phyloP scores from a whole-genome alignment of 2,888 invertebrate species.

The Euclidia mi region DNA sequence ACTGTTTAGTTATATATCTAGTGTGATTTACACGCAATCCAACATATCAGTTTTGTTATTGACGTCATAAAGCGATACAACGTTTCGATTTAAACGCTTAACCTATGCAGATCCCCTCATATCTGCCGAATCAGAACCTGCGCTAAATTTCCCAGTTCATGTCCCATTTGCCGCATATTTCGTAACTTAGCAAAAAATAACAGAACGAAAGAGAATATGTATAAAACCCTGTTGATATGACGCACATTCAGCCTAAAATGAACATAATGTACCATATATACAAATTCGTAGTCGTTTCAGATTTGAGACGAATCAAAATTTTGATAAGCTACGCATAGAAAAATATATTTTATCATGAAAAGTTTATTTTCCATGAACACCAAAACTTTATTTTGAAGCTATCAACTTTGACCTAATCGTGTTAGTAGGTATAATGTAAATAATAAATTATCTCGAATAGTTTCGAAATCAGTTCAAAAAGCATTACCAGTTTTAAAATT shows the following conservation, averaged over 20 bases:
- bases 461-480: no score
- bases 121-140: constrained; percentile 38
- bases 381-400: no score
- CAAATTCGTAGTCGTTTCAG: constrained; percentile 32
- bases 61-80: constrained; percentile 15
- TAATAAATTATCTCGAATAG: no score
- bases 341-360: no score
- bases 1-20: no score
- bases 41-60: not conserved
- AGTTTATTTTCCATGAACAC: no score
- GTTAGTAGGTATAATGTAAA: no score
- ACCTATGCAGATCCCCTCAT: constrained; percentile 40
- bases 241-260: constrained; percentile 34
- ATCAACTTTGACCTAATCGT: no score
- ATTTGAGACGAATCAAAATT: constrained; percentile 19
- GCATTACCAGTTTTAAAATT: no score
- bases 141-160: constrained; percentile 57
- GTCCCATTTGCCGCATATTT: constrained; percentile 60
- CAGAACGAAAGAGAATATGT: constrained; percentile 46
- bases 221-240: constrained; percentile 57
- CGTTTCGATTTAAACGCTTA: constrained; percentile 22
- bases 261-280: constrained; percentile 37
- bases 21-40: constrained; percentile 10
- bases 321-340: no score
- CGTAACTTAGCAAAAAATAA: constrained; percentile 59